These are phyloP conservation scores for Troilus luridus DNA, from an alignment of 2,888 invertebrate genomes.

Conservation along the genomic window DNA sequence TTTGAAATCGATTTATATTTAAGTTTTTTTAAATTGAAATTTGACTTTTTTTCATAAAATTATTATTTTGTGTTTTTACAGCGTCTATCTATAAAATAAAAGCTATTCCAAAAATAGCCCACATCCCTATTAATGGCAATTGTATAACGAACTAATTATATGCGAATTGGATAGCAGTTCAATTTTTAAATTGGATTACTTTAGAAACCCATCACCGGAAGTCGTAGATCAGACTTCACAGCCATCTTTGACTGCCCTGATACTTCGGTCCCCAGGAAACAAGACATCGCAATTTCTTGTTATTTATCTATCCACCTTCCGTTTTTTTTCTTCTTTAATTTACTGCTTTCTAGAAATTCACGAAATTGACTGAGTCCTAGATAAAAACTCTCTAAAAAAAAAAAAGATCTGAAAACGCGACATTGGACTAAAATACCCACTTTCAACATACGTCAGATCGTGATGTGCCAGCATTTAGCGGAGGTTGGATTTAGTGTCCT, in stretches of 20 bases:
- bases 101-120: too few relatives aligned
- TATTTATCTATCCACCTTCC: neutral
- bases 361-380: neutral
- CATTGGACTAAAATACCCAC: constrained; percentile 35
- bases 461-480: constrained; percentile 26
- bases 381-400: neutral
- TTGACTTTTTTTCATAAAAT: too few relatives aligned
- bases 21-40: too few relatives aligned
- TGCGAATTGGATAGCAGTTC: neutral
- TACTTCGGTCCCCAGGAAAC: neutral
- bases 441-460: constrained; percentile 27
- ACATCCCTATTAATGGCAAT: too few relatives aligned
- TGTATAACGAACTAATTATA: neutral
- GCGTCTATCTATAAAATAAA: too few relatives aligned
- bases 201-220: neutral
- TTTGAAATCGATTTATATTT: too few relatives aligned
- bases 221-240: neutral
- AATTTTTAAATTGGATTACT: neutral
- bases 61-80: too few relatives aligned
- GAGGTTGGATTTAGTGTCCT: constrained; percentile 44
- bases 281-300: neutral
- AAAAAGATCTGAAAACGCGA: neutral
- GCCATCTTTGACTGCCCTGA: neutral
- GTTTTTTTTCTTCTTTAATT: neutral
- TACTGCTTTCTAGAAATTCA: neutral